A percentile compares a stretch with the other conserved stretches of the same genome.
These are phyloP conservation scores for Porites evermanni DNA, from an alignment of 92 coral and sea anemone species.

Conservation along the genomic window DNA sequence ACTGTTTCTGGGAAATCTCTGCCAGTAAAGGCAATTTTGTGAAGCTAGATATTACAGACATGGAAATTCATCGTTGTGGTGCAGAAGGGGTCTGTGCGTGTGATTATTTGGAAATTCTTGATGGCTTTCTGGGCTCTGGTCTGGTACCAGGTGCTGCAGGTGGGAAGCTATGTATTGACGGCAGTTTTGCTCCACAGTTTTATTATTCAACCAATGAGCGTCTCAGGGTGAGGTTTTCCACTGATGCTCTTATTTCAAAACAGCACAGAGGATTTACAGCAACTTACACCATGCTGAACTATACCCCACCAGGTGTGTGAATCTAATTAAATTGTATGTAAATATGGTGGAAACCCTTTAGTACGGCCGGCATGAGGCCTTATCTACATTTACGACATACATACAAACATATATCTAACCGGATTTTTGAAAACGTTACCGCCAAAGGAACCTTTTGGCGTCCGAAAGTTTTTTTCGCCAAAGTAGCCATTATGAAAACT, in stretches of 20 bases:
- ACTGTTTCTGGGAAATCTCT: constrained; percentile 9
- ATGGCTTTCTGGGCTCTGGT: neutral
- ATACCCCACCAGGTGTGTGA: constrained; percentile 19
- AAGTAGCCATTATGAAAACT: no score
- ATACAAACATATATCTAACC: no score
- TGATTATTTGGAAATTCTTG: constrained; percentile 27
- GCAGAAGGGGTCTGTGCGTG: neutral
- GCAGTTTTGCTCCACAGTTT: neutral
- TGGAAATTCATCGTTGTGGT: neutral
- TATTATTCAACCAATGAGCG: constrained; percentile 9
- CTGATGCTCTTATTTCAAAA: neutral
- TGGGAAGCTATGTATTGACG: neutral
- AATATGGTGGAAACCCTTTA: no score
- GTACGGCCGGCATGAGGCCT: no score
- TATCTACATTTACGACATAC: no score
- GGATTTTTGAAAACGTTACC: no score
- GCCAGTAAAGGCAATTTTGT: neutral
- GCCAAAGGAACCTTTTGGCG: no score
- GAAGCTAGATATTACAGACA: constrained; percentile 1
- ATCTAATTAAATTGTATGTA: neutral
- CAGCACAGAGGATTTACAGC: neutral
- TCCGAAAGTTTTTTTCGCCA: no score
- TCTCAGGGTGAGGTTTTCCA: constrained; percentile 11
- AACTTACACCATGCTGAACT: neutral
- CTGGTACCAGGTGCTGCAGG: neutral